Evolutionary conservation across 2,113 vertebrate genomes (phyloP).

Genomic region (Sphyrna mokarran): DNA sequence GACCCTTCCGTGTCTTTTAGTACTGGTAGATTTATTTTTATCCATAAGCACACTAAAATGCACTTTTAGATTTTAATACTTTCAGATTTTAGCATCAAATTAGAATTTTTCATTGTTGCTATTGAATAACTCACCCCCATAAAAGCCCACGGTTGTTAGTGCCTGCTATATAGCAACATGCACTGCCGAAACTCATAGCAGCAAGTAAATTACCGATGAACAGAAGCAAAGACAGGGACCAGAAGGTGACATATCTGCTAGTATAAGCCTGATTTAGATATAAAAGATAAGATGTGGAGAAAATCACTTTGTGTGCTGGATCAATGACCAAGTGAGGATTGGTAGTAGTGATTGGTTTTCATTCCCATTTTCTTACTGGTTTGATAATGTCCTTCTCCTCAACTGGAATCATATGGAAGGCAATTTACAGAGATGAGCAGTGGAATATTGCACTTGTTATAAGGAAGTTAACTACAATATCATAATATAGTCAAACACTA

Average conservation of each 20-base stretch:
- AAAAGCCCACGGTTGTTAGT: neutral
- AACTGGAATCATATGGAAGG: neutral
- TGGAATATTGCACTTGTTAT: neutral
- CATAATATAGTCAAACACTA: neutral
- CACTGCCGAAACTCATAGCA: slow-evolving; percentile 8
- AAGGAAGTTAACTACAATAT: neutral
- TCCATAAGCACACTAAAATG: neutral
- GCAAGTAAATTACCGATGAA: slow-evolving; percentile 33
- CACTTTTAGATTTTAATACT: slow-evolving; percentile 1
- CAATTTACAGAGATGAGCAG: neutral
- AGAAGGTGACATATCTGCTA: neutral
- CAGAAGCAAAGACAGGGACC: neutral
- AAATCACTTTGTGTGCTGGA: neutral
- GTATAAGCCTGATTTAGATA: neutral
- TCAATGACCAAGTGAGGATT: neutral
- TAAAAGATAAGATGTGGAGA: neutral
- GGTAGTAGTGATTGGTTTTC: neutral
- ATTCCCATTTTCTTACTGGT: neutral
- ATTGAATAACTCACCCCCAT: neutral
- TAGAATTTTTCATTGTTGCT: neutral
- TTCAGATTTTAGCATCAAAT: slow-evolving; percentile 24
- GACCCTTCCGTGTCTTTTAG: too few relatives aligned
- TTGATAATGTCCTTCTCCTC: neutral
- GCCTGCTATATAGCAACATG: slow-evolving; percentile 33
- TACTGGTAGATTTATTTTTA: neutral